phyloP scores from a whole-genome alignment of 1,140 invertebrate species.

The Cyphomyrmex costatus region DNA sequence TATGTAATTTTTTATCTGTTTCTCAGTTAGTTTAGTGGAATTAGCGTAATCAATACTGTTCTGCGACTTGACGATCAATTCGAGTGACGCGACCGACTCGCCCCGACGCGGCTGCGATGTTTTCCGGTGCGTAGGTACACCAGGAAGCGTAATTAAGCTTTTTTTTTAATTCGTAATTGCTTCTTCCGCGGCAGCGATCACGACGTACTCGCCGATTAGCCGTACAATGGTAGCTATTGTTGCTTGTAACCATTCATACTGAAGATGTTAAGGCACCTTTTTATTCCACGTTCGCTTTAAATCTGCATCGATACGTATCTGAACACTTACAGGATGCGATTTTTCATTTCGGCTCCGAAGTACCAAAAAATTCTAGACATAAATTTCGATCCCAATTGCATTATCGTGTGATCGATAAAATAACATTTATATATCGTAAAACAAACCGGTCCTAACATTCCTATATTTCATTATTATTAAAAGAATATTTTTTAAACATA shows the following conservation, averaged over 20 bases:
- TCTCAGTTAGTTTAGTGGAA: background rate
- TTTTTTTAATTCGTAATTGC: conserved; percentile 72
- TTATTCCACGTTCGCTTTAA: background rate
- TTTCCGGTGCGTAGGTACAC: conserved; percentile 60
- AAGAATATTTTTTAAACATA: background rate
- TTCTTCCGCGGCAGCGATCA: conserved; percentile 68
- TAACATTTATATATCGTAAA: background rate
- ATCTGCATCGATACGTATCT: background rate
- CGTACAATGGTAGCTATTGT: conserved; percentile 63
- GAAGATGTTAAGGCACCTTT: conserved; percentile 45
- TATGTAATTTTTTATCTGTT: background rate
- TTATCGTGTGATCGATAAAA: background rate
- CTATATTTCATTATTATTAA: background rate
- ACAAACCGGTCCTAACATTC: background rate
- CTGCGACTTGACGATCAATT: conserved; percentile 18
- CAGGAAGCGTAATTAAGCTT: conserved; percentile 74
- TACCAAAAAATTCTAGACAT: background rate
- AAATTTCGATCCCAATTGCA: background rate
- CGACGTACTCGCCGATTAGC: conserved; percentile 53
- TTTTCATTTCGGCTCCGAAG: background rate
- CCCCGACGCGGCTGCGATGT: background rate
- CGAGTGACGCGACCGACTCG: conserved; percentile 24
- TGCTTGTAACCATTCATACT: conserved; percentile 49
- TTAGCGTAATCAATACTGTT: background rate
- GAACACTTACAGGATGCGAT: background rate